Percentiles rank a stretch among this genome's conserved stretches.
These are phyloP conservation scores for Karalla daura DNA, from an alignment of 2,797 vertebrate species.

Conservation along the genomic window DNA sequence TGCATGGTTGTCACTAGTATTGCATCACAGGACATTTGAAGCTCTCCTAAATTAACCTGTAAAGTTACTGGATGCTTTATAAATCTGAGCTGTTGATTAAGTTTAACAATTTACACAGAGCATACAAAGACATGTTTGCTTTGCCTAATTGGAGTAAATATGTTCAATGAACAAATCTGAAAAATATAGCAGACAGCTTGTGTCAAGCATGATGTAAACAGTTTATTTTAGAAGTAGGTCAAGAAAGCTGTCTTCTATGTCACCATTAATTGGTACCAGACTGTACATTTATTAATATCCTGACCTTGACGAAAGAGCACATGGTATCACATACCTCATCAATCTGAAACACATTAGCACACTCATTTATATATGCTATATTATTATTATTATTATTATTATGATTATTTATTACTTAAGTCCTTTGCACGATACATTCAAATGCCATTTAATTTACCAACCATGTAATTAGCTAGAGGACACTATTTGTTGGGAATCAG, in stretches of 20 bases:
- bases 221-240: constrained; percentile 47
- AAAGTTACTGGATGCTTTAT: neutral
- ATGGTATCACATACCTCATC: too few species aligned
- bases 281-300: constrained; percentile 24
- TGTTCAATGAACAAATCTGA: neutral
- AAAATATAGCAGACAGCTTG: neutral
- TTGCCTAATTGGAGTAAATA: neutral
- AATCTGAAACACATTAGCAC: too few species aligned
- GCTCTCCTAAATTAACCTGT: neutral
- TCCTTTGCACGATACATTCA: too few species aligned
- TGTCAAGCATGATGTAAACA: neutral
- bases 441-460: too few species aligned
- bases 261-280: constrained; percentile 11
- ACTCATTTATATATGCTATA: too few species aligned
- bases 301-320: neutral
- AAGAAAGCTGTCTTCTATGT: constrained; percentile 1
- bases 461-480: too few species aligned
- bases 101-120: too few species aligned
- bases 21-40: neutral
- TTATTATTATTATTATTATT: too few species aligned
- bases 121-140: too few species aligned
- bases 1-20: neutral
- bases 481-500: too few species aligned
- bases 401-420: too few species aligned
- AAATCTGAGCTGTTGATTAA: too few species aligned